Conservation (phyloP, 2,113 vertebrate genomes). For the Spea multiplicata region DNA sequence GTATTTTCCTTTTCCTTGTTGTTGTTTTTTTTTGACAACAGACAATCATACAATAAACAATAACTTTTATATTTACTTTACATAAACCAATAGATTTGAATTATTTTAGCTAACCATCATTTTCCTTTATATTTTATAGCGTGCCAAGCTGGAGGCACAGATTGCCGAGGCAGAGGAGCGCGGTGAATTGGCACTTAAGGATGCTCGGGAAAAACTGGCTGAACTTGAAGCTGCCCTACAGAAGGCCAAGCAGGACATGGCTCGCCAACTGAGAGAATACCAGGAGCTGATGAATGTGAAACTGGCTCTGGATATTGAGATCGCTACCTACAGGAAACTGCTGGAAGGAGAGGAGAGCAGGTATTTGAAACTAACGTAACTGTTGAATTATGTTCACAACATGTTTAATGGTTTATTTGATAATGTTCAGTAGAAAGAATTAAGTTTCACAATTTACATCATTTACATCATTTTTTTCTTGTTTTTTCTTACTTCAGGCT, state of each 20-base stretch:
- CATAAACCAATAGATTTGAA: too few species aligned
- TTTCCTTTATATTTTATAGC: conserved; percentile 59
- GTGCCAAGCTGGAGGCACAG: conserved; percentile 82
- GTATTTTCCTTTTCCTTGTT: too few species aligned
- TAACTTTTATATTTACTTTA: too few species aligned
- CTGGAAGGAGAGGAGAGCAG: conserved; percentile 92
- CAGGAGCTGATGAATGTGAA: conserved; percentile 94
- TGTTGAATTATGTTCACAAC: background rate
- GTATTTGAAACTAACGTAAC: conserved; percentile 52
- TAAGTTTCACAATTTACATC: background rate
- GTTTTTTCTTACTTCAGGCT: conserved; percentile 4
- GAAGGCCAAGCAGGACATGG: conserved; percentile 88
- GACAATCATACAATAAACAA: too few species aligned
- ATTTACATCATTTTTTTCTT: background rate
- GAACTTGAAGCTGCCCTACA: conserved; percentile 84
- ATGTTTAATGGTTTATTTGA: too few species aligned
- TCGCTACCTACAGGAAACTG: conserved; percentile 93
- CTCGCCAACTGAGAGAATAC: conserved; percentile 83
- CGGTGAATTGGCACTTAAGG: conserved; percentile 80
- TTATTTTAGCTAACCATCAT: too few species aligned
- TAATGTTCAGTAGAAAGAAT: too few species aligned
- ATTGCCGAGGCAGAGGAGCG: conserved; percentile 84
- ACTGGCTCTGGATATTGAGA: conserved; percentile 91
- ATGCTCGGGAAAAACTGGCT: conserved; percentile 80
- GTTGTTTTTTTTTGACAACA: too few species aligned